Evolutionary conservation across 92 coral and sea anemone species (phyloP).

Genomic region (Palythoa caribaeorum): DNA sequence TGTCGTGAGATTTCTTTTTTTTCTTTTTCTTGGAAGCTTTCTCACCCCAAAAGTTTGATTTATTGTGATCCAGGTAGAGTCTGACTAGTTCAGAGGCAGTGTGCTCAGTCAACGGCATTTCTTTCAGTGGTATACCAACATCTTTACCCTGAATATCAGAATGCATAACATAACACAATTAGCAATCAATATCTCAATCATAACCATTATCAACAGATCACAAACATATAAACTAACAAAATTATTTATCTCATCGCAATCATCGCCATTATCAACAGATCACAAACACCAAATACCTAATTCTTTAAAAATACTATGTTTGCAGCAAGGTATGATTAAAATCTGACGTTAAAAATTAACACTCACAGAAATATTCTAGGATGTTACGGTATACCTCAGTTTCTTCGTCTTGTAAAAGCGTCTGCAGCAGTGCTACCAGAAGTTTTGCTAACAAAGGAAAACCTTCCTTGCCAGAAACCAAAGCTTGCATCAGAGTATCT

Average conservation of each 20-base stretch:
- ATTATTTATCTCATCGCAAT: no score
- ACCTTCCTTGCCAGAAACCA: constrained; percentile 68
- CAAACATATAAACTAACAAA: no score
- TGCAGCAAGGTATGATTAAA: no score
- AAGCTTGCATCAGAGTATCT: constrained; percentile 79
- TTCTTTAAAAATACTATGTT: no score
- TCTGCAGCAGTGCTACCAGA: constrained; percentile 73
- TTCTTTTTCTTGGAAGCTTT: background rate
- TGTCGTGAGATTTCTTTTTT: background rate
- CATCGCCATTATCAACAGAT: no score
- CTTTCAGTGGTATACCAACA: constrained; percentile 67
- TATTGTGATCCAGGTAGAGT: constrained; percentile 70
- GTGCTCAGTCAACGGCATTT: constrained; percentile 76
- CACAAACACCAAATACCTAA: no score
- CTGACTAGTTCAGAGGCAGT: constrained; percentile 85
- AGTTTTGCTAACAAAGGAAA: constrained; percentile 65
- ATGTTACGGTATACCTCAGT: constrained; percentile 52
- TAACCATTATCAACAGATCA: no score
- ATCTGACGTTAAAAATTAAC: no score
- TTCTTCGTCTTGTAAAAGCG: constrained; percentile 72
- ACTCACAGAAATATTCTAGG: no score
- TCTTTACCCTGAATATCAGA: constrained; percentile 46
- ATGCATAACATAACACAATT: background rate
- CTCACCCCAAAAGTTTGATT: constrained; percentile 5
- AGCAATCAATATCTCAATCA: no score